Evolutionary conservation across 2,888 invertebrate genomes (phyloP).

Genomic region (Gnatocerus cornutus): DNA sequence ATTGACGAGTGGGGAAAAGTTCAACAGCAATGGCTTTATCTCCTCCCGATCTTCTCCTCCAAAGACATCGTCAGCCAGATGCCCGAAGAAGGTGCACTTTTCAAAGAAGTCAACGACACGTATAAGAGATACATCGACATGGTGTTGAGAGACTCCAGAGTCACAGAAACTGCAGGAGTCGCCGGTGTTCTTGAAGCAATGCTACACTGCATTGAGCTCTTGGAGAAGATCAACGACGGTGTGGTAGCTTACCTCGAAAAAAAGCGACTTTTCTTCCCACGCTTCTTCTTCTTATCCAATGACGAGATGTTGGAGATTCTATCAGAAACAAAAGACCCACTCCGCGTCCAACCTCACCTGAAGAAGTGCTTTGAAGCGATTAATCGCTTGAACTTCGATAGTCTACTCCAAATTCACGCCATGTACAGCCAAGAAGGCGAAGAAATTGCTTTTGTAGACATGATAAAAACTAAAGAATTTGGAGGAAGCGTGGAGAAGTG

Average conservation of each 20-base stretch:
- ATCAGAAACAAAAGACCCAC: constrained; percentile 95
- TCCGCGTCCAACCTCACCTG: constrained; percentile 93
- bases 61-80: constrained; percentile 98
- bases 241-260: constrained; percentile 95
- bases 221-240: constrained; percentile 94
- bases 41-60: constrained; percentile 97
- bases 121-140: constrained; percentile 87
- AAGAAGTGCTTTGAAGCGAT: constrained; percentile 99
- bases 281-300: constrained; percentile 97
- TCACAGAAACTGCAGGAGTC: constrained; percentile 81
- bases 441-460: constrained; percentile 66
- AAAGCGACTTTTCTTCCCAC: constrained; percentile 92
- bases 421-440: constrained; percentile 94
- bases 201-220: constrained; percentile 85
- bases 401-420: constrained; percentile 91
- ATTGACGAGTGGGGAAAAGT: constrained; percentile 92
- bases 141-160: constrained; percentile 76
- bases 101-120: constrained; percentile 84
- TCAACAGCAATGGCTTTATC: constrained; percentile 91
- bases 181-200: constrained; percentile 82
- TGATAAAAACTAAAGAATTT: constrained; percentile 46
- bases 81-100: constrained; percentile 89
- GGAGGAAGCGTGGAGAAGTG: constrained; percentile 94
- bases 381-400: constrained; percentile 85
- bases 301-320: constrained; percentile 94